These are phyloP conservation scores for Jaculus jaculus DNA, from an alignment of 2,113 vertebrate genomes.

Conservation along the genomic window DNA sequence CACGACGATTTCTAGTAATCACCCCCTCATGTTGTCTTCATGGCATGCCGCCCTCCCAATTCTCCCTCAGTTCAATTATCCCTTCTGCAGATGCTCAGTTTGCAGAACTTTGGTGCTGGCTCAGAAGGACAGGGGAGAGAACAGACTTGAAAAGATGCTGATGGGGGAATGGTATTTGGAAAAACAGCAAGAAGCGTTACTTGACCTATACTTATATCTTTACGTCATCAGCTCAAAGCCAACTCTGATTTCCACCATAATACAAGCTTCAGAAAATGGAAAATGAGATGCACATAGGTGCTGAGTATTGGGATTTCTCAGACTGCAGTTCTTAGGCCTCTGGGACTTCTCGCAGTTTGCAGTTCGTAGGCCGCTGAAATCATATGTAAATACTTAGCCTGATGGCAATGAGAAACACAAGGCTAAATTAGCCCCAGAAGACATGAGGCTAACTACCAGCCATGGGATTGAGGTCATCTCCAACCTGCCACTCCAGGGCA, in stretches of 20 bases:
- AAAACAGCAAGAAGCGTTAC: neutral
- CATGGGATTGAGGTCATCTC: neutral
- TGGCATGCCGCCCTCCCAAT: neutral
- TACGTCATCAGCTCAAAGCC: neutral
- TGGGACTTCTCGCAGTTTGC: neutral
- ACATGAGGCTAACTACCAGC: fast-evolving
- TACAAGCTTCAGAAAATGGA: neutral
- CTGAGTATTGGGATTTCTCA: neutral
- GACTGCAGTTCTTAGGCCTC: neutral
- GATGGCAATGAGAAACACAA: neutral
- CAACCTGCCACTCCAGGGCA: neutral
- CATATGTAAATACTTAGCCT: neutral
- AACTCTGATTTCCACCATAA: neutral
- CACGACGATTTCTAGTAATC: neutral
- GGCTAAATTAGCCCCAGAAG: neutral
- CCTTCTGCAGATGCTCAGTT: neutral
- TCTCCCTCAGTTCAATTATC: neutral
- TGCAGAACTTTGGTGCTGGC: neutral
- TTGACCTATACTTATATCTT: neutral
- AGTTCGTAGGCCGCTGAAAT: neutral
- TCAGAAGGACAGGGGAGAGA: neutral
- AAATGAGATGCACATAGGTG: neutral
- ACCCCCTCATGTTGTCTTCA: neutral
- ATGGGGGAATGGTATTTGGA: neutral
- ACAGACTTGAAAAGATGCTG: neutral